Evolutionary conservation across 2,888 invertebrate genomes (phyloP).

Genomic region (Amphipyra tragopoginis): DNA sequence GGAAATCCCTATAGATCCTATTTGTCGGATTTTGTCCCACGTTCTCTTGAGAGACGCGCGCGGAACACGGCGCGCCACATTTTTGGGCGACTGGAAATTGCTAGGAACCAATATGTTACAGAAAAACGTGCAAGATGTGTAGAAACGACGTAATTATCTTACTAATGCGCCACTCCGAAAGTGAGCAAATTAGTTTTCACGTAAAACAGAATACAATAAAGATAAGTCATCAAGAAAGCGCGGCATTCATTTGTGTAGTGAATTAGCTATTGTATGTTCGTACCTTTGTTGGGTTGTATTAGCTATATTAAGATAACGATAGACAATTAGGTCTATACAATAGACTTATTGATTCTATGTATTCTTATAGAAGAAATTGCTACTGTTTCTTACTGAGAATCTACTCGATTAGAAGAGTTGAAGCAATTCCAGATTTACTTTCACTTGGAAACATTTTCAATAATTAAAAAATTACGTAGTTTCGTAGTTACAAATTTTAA

Average conservation of each 20-base stretch:
- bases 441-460: not conserved
- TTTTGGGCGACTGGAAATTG: too few relatives aligned
- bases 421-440: too few relatives aligned
- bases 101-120: too few relatives aligned
- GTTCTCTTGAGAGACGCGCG: too few relatives aligned
- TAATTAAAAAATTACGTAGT: too few relatives aligned
- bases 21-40: too few relatives aligned
- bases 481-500: too few relatives aligned
- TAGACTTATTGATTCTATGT: conserved; percentile 47
- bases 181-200: conserved; percentile 53
- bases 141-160: conserved; percentile 37
- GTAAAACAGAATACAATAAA: conserved; percentile 53
- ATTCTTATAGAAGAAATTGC: conserved; percentile 38
- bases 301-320: conserved; percentile 44
- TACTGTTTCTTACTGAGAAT: conserved; percentile 1
- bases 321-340: conserved; percentile 48
- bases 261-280: conserved; percentile 54
- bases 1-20: too few relatives aligned
- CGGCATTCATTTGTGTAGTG: conserved; percentile 47
- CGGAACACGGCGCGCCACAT: too few relatives aligned
- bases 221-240: conserved; percentile 46
- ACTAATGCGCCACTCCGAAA: conserved; percentile 40
- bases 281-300: conserved; percentile 50
- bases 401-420: not conserved
- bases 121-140: conserved; percentile 4